Base-by-base conservation (phyloP, 30 jellyfish, hydroid and myxozoan genomes). In the Aurelia aurita region DNA sequence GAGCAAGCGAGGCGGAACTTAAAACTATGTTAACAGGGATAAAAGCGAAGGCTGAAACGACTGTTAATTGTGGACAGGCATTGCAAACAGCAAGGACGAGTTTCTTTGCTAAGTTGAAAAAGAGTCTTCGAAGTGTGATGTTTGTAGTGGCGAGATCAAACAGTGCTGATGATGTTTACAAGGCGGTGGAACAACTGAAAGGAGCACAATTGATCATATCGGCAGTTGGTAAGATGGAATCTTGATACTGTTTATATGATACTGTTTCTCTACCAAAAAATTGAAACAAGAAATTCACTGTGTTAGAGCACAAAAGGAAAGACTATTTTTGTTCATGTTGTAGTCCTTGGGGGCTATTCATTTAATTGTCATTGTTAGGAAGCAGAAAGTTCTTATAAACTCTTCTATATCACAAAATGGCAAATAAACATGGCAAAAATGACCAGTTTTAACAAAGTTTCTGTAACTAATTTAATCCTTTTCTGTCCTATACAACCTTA, bases 181-280 rank as follows among this genome's bases (percentile, higher is more conserved):
- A 89, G 77, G 97, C 95, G 11, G 96, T 95, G 6, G 99, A 94
- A 77, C 97, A 94, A 68, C 83, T 94, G 69, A 94, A 89, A 85
- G 99, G 99, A 27, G 94, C 99, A 5, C 97, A 96, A 39, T 22
- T 93, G 53, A 78, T 83, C 55, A 81, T 78, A 53, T 65, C 90
- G 6, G 97, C 92, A 7, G 79, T 74, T 19, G 98, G 98, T 93
- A 77, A 58, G 84, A 6, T 6, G 19, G 43, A 16, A 27, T 15
- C 13, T 43, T 12, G 2, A 29, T 20, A 34, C 29, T 15, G 18
- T 54, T 19, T n/a, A n/a, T n/a, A n/a, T n/a, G n/a, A n/a, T n/a
- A n/a, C n/a, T n/a, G n/a, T n/a, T n/a, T n/a, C n/a, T n/a, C n/a
- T n/a, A n/a, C n/a, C n/a, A n/a, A n/a, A n/a, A n/a, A n/a, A n/a